A percentile compares a stretch with the other conserved stretches of the same genome.
Evolutionary conservation across 2,797 vertebrate genomes (phyloP).

Genomic region (Melanotaenia parkinsoni): DNA sequence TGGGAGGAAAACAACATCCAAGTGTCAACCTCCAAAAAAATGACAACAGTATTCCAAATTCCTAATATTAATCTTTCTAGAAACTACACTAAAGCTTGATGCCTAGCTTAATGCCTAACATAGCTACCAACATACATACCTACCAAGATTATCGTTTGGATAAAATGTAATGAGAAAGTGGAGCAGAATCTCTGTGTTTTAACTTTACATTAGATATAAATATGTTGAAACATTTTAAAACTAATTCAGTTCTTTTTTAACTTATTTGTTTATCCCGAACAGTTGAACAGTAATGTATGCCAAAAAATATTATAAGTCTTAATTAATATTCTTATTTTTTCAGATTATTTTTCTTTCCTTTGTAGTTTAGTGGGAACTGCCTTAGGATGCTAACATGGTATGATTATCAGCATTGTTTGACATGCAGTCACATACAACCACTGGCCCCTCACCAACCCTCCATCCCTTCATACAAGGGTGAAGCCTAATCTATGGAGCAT

Average conservation of each 20-base stretch:
- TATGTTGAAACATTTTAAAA: background rate
- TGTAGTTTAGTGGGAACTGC: background rate
- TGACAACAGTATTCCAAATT: background rate
- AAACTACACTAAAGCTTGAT: background rate
- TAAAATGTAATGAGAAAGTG: background rate
- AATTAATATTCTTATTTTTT: background rate
- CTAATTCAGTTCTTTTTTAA: background rate
- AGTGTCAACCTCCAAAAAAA: background rate
- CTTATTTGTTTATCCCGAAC: background rate
- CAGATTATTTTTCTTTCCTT: background rate
- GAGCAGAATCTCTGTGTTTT: no score
- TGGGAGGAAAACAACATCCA: background rate
- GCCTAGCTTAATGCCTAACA: no score
- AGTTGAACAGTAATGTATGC: background rate
- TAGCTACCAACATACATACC: no score
- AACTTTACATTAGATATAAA: background rate
- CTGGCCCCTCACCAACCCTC: constrained; percentile 12
- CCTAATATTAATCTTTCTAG: background rate
- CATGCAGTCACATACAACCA: constrained; percentile 13
- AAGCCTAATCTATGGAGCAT: constrained; percentile 62
- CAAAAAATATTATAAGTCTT: background rate
- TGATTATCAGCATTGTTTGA: constrained; percentile 30
- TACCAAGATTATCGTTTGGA: background rate
- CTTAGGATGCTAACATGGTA: constrained; percentile 4
- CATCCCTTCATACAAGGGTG: constrained; percentile 28